Evolutionary conservation across 2,797 vertebrate genomes (phyloP).

Genomic region (Carapus acus): DNA sequence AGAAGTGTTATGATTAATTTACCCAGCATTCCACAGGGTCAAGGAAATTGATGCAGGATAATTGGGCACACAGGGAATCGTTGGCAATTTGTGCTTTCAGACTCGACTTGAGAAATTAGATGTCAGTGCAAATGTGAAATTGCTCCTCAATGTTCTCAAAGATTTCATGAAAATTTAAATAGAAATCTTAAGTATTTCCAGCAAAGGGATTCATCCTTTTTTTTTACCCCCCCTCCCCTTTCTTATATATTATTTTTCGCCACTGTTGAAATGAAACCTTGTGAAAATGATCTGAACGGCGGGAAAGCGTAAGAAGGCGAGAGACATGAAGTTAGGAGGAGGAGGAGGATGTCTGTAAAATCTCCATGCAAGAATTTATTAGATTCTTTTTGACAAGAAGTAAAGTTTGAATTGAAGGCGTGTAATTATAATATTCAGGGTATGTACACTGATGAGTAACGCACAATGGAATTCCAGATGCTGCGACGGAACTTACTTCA

Average conservation of each 20-base stretch:
- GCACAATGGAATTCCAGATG: constrained; percentile 42
- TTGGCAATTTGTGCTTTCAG: constrained; percentile 80
- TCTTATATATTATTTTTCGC: constrained; percentile 41
- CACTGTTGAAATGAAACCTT: constrained; percentile 71
- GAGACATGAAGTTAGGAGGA: constrained; percentile 30
- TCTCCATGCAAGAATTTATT: constrained; percentile 66
- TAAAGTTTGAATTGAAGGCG: constrained; percentile 66
- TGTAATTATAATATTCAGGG: constrained; percentile 65
- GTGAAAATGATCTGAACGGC: constrained; percentile 74
- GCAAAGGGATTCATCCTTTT: constrained; percentile 65
- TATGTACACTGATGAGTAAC: constrained; percentile 59
- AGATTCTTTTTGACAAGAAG: constrained; percentile 65
- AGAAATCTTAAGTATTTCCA: constrained; percentile 77
- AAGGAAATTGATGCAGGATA: constrained; percentile 80
- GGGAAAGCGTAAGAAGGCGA: constrained; percentile 52
- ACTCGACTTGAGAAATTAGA: constrained; percentile 80
- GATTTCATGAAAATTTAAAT: constrained; percentile 80
- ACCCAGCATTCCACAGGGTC: constrained; percentile 76
- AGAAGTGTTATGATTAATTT: constrained; percentile 77
- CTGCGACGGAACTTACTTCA: constrained; percentile 12
- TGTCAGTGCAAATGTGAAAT: constrained; percentile 83
- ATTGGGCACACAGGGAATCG: constrained; percentile 82
- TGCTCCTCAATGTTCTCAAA: constrained; percentile 81
- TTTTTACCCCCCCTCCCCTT: too few relatives aligned
- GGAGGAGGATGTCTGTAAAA: constrained; percentile 62